phyloP scores from a whole-genome alignment of 2,888 invertebrate species.

The Agrotis clavis region DNA sequence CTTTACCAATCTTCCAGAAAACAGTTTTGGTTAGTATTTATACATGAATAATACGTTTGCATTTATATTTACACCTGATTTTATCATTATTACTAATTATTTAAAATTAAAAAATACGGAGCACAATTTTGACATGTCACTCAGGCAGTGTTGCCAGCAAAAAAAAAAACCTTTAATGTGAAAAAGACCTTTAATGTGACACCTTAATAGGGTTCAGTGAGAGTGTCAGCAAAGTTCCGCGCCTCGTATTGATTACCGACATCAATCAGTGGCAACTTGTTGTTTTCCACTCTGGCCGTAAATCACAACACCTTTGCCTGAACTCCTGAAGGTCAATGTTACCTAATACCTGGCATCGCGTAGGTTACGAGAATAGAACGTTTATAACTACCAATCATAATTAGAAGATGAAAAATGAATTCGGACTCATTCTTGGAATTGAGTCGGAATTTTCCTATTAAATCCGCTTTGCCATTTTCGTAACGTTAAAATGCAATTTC shows the following conservation, averaged over 20 bases:
- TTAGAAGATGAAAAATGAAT: neutral
- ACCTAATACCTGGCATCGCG: conserved; percentile 12
- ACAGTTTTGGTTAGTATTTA: too few relatives aligned
- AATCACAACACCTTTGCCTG: conserved; percentile 44
- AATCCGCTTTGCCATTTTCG: neutral
- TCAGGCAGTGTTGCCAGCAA: too few relatives aligned
- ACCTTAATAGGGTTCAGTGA: conserved; percentile 40
- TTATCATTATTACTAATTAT: too few relatives aligned
- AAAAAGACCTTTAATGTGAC: too few relatives aligned
- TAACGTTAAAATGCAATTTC: neutral
- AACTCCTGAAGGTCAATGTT: conserved; percentile 37
- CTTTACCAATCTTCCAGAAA: too few relatives aligned
- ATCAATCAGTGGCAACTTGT: conserved; percentile 58
- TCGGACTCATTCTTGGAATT: neutral
- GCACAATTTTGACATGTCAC: too few relatives aligned
- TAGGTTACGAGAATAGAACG: neutral
- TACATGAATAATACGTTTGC: too few relatives aligned
- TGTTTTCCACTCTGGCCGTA: conserved; percentile 45
- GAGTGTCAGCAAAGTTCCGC: conserved; percentile 40
- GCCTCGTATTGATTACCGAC: conserved; percentile 46
- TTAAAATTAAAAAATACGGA: too few relatives aligned
- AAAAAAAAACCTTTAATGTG: too few relatives aligned
- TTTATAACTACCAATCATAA: neutral
- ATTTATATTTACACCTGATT: too few relatives aligned
- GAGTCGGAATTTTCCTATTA: neutral